These are phyloP conservation scores for Microplitis manilae DNA, from an alignment of 2,888 invertebrate species.

Conservation along the genomic window DNA sequence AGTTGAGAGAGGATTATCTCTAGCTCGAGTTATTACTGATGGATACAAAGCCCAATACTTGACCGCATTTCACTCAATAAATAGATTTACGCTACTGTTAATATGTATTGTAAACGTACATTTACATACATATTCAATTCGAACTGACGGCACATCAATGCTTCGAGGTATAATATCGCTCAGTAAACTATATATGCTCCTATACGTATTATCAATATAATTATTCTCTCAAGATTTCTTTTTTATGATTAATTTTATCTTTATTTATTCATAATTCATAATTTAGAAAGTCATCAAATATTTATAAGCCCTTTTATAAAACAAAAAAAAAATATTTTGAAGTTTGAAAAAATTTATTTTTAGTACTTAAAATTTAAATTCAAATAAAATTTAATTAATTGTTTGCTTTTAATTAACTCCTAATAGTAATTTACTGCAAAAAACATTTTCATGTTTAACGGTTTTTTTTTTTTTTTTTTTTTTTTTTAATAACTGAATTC, in stretches of 20 bases:
- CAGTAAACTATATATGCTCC: neutral
- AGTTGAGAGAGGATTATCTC: neutral
- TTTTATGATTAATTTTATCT: constrained; percentile 26
- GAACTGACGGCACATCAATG: neutral
- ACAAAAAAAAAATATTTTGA: no score
- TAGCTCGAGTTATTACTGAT: constrained; percentile 12
- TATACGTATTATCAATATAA: constrained; percentile 15
- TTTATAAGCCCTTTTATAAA: neutral
- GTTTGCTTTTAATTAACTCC: no score
- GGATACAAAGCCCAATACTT: constrained; percentile 9
- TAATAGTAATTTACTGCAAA: neutral
- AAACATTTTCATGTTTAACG: neutral
- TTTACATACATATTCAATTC: constrained; percentile 26
- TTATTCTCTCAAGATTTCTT: constrained; percentile 41
- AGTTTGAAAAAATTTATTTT: neutral
- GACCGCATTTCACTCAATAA: constrained; percentile 29
- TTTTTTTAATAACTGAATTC: neutral
- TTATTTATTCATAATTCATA: constrained; percentile 2
- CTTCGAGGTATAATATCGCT: neutral
- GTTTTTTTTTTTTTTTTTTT: neutral
- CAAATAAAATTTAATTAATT: no score
- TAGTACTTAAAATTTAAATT: no score
- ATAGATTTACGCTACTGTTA: neutral
- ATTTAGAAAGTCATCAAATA: neutral
- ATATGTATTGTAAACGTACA: neutral